phyloP scores from a whole-genome alignment of 2,113 vertebrate genomes.

The Mugil cephalus region DNA sequence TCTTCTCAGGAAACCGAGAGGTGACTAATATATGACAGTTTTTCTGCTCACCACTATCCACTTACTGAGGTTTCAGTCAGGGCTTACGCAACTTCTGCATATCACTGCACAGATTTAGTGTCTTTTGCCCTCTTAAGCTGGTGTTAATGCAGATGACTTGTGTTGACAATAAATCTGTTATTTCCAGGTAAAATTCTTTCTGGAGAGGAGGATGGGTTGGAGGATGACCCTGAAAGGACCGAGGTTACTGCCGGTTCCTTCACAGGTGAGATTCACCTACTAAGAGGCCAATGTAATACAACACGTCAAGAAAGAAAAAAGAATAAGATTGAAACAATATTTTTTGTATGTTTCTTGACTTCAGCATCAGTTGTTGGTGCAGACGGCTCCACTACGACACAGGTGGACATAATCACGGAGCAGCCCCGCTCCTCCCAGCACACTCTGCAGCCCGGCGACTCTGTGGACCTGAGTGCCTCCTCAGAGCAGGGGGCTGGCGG shows the following conservation, averaged over 20 bases:
- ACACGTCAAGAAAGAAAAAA: not conserved
- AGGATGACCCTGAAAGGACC: conserved; percentile 92
- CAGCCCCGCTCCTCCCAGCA: conserved; percentile 95
- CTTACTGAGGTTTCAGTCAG: conserved; percentile 8
- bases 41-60: conserved; percentile 32
- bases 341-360: not conserved
- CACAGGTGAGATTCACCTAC: conserved; percentile 82
- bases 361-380: conserved; percentile 87
- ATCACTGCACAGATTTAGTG: not conserved
- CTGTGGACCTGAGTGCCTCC: conserved; percentile 86
- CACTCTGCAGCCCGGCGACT: conserved; percentile 90
- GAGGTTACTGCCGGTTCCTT: conserved; percentile 88
- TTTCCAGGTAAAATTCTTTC: conserved; percentile 91
- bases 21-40: conserved; percentile 84
- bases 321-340: not conserved
- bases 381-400: conserved; percentile 81
- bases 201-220: conserved; percentile 92
- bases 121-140: not conserved
- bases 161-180: conserved; percentile 18
- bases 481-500: conserved; percentile 88
- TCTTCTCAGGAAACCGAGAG: conserved; percentile 96
- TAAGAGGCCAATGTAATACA: not conserved
- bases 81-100: not conserved
- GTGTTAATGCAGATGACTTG: not conserved
- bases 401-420: conserved; percentile 93